Conservation (phyloP, 2,797 vertebrate species). For the Artibeus lituratus region DNA sequence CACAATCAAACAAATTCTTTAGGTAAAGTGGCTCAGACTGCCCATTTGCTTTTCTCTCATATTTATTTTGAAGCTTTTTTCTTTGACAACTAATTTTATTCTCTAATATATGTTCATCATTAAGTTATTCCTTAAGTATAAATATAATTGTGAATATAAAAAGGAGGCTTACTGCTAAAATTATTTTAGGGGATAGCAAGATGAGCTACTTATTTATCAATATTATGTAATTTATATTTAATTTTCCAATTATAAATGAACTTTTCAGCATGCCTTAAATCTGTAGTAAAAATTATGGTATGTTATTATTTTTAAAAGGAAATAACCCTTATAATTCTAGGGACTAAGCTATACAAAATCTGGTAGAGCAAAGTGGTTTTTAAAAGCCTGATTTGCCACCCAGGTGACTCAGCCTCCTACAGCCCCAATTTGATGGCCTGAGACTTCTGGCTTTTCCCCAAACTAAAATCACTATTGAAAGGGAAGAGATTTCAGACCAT, state of each 20-base stretch:
- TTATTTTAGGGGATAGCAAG: background rate
- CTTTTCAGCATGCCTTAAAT: background rate
- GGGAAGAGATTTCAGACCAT: too few species aligned
- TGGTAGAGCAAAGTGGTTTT: background rate
- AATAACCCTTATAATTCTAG: background rate
- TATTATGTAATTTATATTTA: background rate
- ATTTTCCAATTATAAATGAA: background rate
- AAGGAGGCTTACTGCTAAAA: background rate
- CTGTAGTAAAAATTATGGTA: background rate
- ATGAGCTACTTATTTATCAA: constrained; percentile 15
- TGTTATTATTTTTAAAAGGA: constrained; percentile 12
- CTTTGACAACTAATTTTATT: constrained; percentile 16
- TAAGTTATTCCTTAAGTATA: background rate
- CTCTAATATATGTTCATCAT: background rate
- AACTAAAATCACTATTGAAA: too few species aligned
- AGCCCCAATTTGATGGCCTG: too few species aligned
- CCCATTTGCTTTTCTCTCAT: background rate
- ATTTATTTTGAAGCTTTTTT: background rate
- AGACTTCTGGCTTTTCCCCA: too few species aligned
- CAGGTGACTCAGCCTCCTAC: too few species aligned
- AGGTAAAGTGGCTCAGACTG: background rate
- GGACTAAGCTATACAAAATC: background rate
- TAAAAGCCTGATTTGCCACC: background rate
- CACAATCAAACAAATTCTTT: background rate
- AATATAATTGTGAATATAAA: background rate